phyloP scores from a whole-genome alignment of 2,888 invertebrate genomes.

The Campoletis raptor region DNA sequence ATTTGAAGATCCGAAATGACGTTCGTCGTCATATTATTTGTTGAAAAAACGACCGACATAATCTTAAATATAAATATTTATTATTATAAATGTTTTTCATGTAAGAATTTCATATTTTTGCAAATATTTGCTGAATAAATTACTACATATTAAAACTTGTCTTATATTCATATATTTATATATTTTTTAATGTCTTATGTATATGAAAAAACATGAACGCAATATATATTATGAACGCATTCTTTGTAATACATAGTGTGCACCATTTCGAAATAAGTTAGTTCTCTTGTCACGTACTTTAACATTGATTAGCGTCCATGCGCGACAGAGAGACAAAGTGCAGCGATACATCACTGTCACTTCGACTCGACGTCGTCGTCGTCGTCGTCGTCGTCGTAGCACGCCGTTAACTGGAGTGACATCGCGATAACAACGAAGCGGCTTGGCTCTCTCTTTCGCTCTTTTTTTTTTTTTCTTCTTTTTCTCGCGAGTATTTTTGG shows the following conservation, averaged over 20 bases:
- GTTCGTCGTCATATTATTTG: too few species aligned
- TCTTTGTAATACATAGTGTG: constrained; percentile 46
- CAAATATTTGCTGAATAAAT: neutral
- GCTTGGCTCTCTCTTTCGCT: constrained; percentile 32
- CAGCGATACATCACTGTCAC: constrained; percentile 72
- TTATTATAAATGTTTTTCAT: neutral
- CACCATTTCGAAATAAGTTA: constrained; percentile 69
- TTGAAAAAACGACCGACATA: neutral
- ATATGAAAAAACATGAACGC: neutral
- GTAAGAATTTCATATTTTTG: neutral
- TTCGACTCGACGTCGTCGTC: constrained; percentile 43
- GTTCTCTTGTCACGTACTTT: constrained; percentile 69
- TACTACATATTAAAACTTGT: neutral
- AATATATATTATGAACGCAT: constrained; percentile 37
- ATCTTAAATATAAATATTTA: neutral
- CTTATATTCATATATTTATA: neutral
- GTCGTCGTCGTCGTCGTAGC: constrained; percentile 58
- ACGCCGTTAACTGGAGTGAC: constrained; percentile 67
- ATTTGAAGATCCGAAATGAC: too few species aligned
- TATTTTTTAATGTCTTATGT: constrained; percentile 28
- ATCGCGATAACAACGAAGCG: constrained; percentile 67
- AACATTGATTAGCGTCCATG: constrained; percentile 73
- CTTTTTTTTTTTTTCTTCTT: neutral
- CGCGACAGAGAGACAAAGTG: constrained; percentile 71
- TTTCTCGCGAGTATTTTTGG: constrained; percentile 62